Conservation (phyloP, 2,888 invertebrate genomes). For the Pandemis corylana region DNA sequence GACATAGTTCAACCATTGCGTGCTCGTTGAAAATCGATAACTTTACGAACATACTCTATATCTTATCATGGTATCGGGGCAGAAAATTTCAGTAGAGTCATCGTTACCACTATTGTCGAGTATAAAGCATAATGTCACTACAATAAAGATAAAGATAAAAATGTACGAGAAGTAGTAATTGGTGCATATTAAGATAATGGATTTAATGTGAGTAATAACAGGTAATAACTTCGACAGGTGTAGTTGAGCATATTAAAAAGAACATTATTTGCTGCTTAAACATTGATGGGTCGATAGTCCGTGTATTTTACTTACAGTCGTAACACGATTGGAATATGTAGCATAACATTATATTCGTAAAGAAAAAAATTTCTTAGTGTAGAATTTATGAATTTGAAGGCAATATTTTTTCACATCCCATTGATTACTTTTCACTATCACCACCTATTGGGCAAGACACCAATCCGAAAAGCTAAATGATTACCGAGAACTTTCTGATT, state of each 20-base stretch:
- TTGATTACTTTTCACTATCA: no score
- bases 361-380: no score
- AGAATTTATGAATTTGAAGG: no score
- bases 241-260: not conserved
- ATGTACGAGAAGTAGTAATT: constrained; percentile 6
- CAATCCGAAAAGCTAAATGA: not conserved
- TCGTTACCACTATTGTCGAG: not conserved
- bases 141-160: constrained; percentile 7
- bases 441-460: no score
- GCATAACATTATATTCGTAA: no score
- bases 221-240: not conserved
- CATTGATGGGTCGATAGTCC: not conserved
- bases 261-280: not conserved
- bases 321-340: no score
- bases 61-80: not conserved
- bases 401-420: no score
- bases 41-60: not conserved
- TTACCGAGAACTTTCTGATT: not conserved
- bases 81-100: not conserved
- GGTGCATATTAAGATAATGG: constrained; percentile 6
- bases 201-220: not conserved
- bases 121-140: not conserved
- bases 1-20: not conserved
- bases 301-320: not conserved
- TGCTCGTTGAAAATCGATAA: not conserved